Conservation (phyloP, 2,113 vertebrate genomes). For the Columba livia region DNA sequence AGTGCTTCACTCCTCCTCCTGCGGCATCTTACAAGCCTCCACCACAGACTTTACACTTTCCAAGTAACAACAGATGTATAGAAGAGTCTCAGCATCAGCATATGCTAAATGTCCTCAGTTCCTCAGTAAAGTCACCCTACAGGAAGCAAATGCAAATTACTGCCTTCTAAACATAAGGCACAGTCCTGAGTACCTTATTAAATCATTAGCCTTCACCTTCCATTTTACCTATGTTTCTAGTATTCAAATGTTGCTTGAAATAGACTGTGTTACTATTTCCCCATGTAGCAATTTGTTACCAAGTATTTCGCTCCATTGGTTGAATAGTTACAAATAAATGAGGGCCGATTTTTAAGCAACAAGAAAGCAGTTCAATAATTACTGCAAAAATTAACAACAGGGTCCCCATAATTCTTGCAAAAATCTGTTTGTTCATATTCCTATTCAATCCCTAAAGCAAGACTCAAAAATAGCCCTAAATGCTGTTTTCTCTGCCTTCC, state of each 20-base stretch:
- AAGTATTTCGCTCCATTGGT: not conserved
- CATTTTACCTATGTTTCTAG: slow-evolving; percentile 1
- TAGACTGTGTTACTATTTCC: not conserved
- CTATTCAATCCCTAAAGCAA: not conserved
- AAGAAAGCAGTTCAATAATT: not conserved
- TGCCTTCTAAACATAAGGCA: not conserved
- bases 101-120: not conserved
- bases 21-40: not conserved
- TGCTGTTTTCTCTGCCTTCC: not conserved
- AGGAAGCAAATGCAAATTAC: slow-evolving; percentile 43
- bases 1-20: not conserved
- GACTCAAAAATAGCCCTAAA: not conserved
- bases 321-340: not conserved
- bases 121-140: not conserved
- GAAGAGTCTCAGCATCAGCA: not conserved
- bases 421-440: not conserved
- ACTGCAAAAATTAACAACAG: not conserved
- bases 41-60: not conserved
- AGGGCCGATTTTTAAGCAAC: not conserved
- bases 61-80: not conserved
- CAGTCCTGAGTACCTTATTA: not conserved
- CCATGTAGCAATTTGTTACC: not conserved
- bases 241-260: slow-evolving; percentile 12
- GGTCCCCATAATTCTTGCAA: not conserved
- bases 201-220: slow-evolving; percentile 21